Evolutionary conservation across 2,113 vertebrate genomes (phyloP).

Genomic region (Triplophysa tibetana): DNA sequence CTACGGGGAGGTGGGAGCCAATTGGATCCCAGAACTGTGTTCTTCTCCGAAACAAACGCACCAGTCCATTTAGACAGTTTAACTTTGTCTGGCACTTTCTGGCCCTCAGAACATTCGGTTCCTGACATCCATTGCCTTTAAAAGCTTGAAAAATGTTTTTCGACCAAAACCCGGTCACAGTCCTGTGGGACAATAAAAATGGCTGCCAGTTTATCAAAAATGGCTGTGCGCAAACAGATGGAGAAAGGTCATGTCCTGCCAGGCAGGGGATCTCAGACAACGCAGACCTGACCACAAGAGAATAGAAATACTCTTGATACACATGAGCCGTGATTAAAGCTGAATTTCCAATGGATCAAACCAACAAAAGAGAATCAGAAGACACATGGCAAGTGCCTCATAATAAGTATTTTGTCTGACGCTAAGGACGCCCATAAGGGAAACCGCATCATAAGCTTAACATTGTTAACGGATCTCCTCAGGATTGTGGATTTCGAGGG

Average conservation of each 20-base stretch:
- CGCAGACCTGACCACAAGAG: slow-evolving; percentile 17
- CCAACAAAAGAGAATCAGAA: slow-evolving; percentile 12
- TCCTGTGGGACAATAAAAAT: slow-evolving; percentile 32
- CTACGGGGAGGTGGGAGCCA: background rate
- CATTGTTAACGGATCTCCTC: background rate
- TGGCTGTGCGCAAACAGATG: slow-evolving; percentile 11
- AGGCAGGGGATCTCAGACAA: background rate
- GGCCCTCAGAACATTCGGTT: slow-evolving; percentile 11
- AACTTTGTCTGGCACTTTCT: slow-evolving; percentile 40
- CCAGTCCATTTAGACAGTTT: slow-evolving; percentile 51
- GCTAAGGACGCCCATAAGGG: background rate
- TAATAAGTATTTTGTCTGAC: background rate
- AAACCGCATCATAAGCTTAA: background rate
- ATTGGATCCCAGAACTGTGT: slow-evolving; percentile 33
- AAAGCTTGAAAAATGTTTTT: slow-evolving; percentile 36
- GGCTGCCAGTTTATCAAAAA: slow-evolving; percentile 29
- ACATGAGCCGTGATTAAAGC: slow-evolving; percentile 7
- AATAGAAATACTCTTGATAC: background rate
- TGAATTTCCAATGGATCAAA: slow-evolving; percentile 11
- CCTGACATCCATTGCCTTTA: slow-evolving; percentile 18
- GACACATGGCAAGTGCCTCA: slow-evolving; percentile 2
- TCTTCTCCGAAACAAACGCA: slow-evolving; percentile 2
- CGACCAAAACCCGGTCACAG: background rate
- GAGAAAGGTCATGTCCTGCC: slow-evolving; percentile 42
- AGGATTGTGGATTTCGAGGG: background rate